Base-by-base conservation (phyloP, 2,888 invertebrate genomes). In the Cephus runcator region DNA sequence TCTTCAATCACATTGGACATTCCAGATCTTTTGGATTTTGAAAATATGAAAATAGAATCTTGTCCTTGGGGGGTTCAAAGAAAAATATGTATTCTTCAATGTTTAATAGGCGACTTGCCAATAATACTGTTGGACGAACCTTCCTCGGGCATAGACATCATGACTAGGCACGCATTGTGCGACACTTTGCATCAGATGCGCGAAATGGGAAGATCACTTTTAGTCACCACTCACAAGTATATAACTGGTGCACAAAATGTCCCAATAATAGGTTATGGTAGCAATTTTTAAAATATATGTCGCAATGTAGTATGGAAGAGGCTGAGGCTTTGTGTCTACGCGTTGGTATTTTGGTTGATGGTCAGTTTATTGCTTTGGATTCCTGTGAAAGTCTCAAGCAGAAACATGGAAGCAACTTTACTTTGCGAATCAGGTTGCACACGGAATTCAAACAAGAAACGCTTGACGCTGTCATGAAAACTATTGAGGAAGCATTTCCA, bases 101-200 rank as follows among this genome's bases (percentile, higher is more conserved):
- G 83, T 76, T 74, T 84, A 12, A 79, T 84, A 40, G 85, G 84
- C n/a, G 80, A 85, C 76, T 76, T 81, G 75, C 85, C 83, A 31
- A 77, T 84, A 35, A 69, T 85, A 69, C 77, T 83, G n/a, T 75
- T 85, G 76, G 85, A 85, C 36, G 84, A 84, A 69, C 85, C 85
- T 31, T 76, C 83, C 11, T 73, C 79, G 0, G 84, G 85, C n/a
- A 75, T 85, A 56, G 85, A 84, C 34, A 73, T 81, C 15, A 83
- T 85, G 34, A 77, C 82, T 4, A 80, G 81, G 73, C 80, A 83
- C 56, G 79, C 82, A 34, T 35, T 85, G 12, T 81, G 79, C 34
- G 85, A 84, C 56, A 78, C 81, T 31, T 77, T 85, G 15, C 75
- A 82, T 73, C 81, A 83, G 69, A 34, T 84, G 34, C 81, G 81